Base-by-base conservation (phyloP, 2,797 vertebrate species). In the Scleropages formosus region DNA sequence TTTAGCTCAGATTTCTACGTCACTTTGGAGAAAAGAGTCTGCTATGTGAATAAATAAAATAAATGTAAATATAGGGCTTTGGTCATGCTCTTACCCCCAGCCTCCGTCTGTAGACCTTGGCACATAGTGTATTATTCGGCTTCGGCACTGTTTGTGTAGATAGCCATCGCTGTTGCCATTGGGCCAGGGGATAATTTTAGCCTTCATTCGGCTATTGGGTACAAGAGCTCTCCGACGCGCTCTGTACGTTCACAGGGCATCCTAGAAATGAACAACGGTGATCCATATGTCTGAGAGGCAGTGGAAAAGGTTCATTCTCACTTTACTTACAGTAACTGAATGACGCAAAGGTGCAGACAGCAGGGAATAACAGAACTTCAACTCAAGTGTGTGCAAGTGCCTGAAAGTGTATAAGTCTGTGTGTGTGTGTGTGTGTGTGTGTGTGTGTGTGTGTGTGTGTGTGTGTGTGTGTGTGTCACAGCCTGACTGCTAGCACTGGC, bases 241-340 rank as follows among this genome's bases (percentile, higher is more conserved):
- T n/a, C 47, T 27, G 44, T 39, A 27, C 16, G 20, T 2, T 9
- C 15, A 8, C 0, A 44, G 65, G 4, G 10, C 24, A 27, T 8
- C 39, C 10, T 64, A 62, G 27, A n/a, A 56, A 66, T 44, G 62
- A 65, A 49, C 47, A 44, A 20, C 31, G 8, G 27, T 44, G 47
- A 63, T 31, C 26, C 51, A 18, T 26, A 13, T 24, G 22, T 31
- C 61, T 65, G n/a, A 49, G 26, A 44, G 26, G 53, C 26, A 7
- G 20, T 24, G 56, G 26, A 72, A 72, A 58, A 72, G 22, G 66
- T 68, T 20, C 66, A 24, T 26, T 68, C 46, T 49, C 47, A 68
- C 66, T 47, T 68, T 44, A 56, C 46, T 20, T 44, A 15, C 20
- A 12, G 46, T 44, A 49, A 7, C 44, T 68, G 44, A 46, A 44